These are phyloP conservation scores for Ectemnius cavifrons DNA, from an alignment of 2,888 invertebrate genomes.

Conservation along the genomic window DNA sequence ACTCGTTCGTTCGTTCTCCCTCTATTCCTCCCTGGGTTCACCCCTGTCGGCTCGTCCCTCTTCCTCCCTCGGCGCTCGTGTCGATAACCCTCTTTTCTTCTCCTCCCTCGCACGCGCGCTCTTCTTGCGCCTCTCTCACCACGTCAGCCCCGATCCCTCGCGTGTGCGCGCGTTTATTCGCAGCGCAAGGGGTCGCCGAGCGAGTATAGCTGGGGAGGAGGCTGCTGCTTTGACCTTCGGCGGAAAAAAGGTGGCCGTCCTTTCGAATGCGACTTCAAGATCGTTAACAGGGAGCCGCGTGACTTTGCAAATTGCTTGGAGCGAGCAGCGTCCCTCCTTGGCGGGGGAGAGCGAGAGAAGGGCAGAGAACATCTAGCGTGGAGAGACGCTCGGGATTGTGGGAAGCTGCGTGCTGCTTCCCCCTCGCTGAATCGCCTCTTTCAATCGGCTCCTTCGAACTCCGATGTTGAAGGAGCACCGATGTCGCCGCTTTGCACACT, in stretches of 20 bases:
- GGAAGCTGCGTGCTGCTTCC: constrained; percentile 21
- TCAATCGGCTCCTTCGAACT: constrained; percentile 7
- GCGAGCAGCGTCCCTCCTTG: constrained; percentile 4
- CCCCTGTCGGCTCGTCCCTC: constrained; percentile 1
- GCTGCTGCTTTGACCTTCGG: constrained; percentile 54
- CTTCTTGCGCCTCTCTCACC: constrained; percentile 5
- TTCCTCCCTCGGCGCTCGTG: constrained; percentile 33
- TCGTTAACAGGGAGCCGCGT: constrained; percentile 58
- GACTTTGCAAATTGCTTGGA: constrained; percentile 52
- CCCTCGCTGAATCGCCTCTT: constrained; percentile 14
- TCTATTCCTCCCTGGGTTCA: constrained; percentile 7
- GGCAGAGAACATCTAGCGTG: too few species aligned
- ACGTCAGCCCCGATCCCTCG: constrained; percentile 8
- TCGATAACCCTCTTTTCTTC: constrained; percentile 51
- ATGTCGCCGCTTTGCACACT: too few species aligned
- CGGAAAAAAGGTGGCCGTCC: constrained; percentile 42
- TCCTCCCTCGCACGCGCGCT: constrained; percentile 17
- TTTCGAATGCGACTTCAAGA: constrained; percentile 51
- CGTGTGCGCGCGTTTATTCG: too few species aligned
- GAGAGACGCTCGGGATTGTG: constrained; percentile 29
- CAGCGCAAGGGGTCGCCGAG: too few species aligned
- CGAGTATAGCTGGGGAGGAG: neutral
- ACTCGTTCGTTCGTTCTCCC: neutral
- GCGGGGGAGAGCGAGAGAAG: too few species aligned
- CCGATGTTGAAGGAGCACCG: neutral